Evolutionary conservation across 2,888 invertebrate species (phyloP).

Genomic region (Hydroisotoma schaefferi): DNA sequence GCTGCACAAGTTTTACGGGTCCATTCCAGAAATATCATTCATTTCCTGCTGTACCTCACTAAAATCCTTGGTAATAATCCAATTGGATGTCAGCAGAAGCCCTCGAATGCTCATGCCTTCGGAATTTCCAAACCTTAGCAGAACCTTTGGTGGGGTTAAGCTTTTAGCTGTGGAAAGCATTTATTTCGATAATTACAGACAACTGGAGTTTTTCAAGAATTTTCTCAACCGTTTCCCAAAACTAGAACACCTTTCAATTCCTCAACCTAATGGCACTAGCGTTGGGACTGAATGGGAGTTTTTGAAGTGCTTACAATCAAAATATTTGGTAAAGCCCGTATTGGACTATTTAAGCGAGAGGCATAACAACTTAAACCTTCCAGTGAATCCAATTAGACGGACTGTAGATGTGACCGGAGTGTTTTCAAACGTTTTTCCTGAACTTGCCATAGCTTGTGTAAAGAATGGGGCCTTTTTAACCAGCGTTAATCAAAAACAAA

Average conservation of each 20-base stretch:
- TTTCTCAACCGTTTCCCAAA: conserved; percentile 11
- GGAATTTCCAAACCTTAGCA: conserved; percentile 8
- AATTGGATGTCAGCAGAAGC: conserved; percentile 7
- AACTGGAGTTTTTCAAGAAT: conserved; percentile 12
- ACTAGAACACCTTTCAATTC: conserved; percentile 1
- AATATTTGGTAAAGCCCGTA: conserved; percentile 12
- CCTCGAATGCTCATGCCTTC: conserved; percentile 9
- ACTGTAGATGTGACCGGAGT: conserved; percentile 7
- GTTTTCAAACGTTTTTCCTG: conserved; percentile 9
- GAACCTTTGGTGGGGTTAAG: conserved; percentile 3
- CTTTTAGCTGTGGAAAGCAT: neutral
- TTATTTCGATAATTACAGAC: neutral
- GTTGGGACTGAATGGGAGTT: conserved; percentile 4
- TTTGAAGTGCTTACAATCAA: conserved; percentile 4
- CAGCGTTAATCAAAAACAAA: conserved; percentile 6
- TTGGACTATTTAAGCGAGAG: conserved; percentile 8
- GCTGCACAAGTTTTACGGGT: conserved; percentile 10
- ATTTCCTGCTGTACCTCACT: conserved; percentile 8
- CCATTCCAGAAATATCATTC: conserved; percentile 8
- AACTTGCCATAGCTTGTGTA: conserved; percentile 6
- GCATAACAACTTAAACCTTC: conserved; percentile 10
- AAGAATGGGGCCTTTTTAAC: conserved; percentile 12
- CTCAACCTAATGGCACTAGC: neutral
- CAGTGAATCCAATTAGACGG: conserved; percentile 9
- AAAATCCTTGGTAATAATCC: conserved; percentile 7